Evolutionary conservation across 2,113 vertebrate genomes (phyloP).

Genomic region (Sapajus apella): DNA sequence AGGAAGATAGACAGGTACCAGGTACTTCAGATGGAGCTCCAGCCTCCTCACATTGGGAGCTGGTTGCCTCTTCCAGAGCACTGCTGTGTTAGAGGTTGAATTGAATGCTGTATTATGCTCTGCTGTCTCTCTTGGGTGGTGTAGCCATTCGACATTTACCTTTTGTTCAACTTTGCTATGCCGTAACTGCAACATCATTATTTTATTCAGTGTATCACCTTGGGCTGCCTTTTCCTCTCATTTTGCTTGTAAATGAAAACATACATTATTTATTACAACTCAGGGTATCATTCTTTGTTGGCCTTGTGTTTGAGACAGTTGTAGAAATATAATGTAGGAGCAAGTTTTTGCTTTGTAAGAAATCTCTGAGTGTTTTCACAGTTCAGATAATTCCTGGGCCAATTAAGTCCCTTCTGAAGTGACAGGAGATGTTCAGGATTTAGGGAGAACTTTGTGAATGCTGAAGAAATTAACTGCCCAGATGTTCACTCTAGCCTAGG

Average conservation of each 20-base stretch:
- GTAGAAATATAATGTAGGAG: neutral
- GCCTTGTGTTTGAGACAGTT: neutral
- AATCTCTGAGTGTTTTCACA: neutral
- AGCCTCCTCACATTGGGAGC: neutral
- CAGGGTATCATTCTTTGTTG: neutral
- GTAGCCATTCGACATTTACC: neutral
- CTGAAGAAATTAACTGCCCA: neutral
- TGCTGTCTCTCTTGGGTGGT: neutral
- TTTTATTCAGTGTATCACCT: neutral
- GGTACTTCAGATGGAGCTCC: neutral
- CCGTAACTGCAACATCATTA: neutral
- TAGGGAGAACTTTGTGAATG: neutral
- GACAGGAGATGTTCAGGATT: neutral
- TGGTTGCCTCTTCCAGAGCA: neutral
- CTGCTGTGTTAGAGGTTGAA: neutral
- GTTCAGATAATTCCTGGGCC: neutral
- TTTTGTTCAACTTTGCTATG: neutral
- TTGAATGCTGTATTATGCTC: neutral
- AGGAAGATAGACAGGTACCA: neutral
- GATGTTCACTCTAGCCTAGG: neutral
- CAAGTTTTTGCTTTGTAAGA: conserved; percentile 16
- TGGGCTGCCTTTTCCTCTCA: neutral
- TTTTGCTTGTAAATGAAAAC: neutral
- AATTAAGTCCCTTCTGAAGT: neutral
- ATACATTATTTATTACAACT: neutral